Evolutionary conservation across 1,140 invertebrate species (phyloP).

Genomic region (Procambarus virginalis): DNA sequence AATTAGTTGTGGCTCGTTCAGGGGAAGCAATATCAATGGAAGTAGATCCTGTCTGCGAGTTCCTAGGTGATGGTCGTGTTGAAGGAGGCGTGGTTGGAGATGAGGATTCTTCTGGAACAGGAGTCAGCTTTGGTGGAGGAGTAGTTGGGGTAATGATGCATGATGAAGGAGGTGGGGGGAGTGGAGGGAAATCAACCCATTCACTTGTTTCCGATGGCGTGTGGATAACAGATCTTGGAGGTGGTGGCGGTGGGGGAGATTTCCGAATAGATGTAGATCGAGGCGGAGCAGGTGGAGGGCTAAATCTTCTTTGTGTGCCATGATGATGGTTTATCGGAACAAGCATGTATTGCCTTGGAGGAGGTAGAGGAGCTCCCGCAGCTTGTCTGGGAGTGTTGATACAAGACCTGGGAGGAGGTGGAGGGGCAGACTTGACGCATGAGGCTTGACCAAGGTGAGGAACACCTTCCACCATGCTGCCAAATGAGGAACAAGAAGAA

Average conservation of each 20-base stretch:
- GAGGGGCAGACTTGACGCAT: constrained; percentile 56
- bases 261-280: constrained; percentile 62
- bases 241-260: constrained; percentile 62
- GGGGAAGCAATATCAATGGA: neutral
- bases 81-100: constrained; percentile 18
- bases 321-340: constrained; percentile 58
- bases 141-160: constrained; percentile 31
- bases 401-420: constrained; percentile 60
- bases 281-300: constrained; percentile 67
- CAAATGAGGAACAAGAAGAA: constrained; percentile 42
- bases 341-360: constrained; percentile 65
- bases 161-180: constrained; percentile 45
- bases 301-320: constrained; percentile 32
- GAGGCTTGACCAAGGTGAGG: constrained; percentile 55
- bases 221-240: constrained; percentile 26
- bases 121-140: constrained; percentile 62
- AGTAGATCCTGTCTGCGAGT: neutral
- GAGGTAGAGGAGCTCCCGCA: constrained; percentile 49
- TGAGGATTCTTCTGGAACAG: constrained; percentile 65
- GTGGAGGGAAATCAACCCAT: constrained; percentile 29
- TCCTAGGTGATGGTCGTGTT: neutral
- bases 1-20: neutral
- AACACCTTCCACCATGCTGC: constrained; percentile 54
- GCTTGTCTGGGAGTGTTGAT: constrained; percentile 58
- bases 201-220: constrained; percentile 18